phyloP scores from a whole-genome alignment of 2,888 invertebrate genomes.

The Eristalis tenax region DNA sequence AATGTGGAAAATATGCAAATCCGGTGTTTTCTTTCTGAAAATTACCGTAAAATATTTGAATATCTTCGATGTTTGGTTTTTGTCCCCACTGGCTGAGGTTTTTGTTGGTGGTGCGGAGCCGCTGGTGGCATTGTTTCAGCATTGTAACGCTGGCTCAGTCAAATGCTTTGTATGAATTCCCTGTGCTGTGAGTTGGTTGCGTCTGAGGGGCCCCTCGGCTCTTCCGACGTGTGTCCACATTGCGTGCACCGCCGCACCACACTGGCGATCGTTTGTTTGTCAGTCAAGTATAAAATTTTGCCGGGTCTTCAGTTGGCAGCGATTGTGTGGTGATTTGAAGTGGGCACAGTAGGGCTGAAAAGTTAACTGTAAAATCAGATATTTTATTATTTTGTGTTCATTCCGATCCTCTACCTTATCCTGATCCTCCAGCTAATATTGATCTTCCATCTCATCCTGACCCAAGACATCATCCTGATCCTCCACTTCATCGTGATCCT shows the following conservation, averaged over 20 bases:
- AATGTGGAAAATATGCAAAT: constrained; percentile 72
- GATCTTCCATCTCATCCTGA: constrained; percentile 4
- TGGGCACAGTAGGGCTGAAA: constrained; percentile 12
- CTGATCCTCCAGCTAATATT: constrained; percentile 1
- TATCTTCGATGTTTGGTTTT: constrained; percentile 73
- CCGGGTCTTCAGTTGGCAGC: constrained; percentile 37
- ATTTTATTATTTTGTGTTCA: not conserved
- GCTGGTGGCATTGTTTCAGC: constrained; percentile 58
- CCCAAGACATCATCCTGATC: not conserved
- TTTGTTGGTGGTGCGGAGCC: constrained; percentile 19
- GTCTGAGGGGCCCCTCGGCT: not conserved
- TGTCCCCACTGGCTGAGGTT: constrained; percentile 48
- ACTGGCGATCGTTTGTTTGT: constrained; percentile 57
- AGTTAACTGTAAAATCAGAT: not conserved
- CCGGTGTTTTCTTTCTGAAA: constrained; percentile 69
- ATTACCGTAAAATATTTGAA: constrained; percentile 72
- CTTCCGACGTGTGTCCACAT: constrained; percentile 2
- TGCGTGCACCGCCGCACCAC: constrained; percentile 32
- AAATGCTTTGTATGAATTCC: constrained; percentile 57
- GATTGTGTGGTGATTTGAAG: constrained; percentile 28
- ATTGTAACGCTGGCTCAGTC: constrained; percentile 9
- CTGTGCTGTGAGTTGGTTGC: constrained; percentile 43
- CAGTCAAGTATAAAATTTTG: constrained; percentile 52
- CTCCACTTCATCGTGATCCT: constrained; percentile 1
- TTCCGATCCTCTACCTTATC: not conserved